Conservation (phyloP, 2,797 vertebrate species). For the Linurgus olivaceus region DNA sequence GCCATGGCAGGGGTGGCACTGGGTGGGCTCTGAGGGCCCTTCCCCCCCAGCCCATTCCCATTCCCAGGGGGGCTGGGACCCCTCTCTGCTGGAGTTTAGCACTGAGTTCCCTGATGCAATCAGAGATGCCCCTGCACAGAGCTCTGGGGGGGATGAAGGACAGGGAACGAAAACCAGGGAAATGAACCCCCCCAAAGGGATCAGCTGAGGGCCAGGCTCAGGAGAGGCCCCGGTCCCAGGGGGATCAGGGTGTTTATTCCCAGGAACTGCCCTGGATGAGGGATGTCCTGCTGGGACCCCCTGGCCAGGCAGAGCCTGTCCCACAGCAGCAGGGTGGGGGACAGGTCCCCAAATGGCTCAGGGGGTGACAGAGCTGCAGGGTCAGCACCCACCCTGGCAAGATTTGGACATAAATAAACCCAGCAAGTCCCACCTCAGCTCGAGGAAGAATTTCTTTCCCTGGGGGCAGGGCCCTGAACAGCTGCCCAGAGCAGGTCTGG, state of each 20-base stretch:
- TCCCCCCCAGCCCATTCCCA: neutral
- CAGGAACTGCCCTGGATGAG: neutral
- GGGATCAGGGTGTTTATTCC: neutral
- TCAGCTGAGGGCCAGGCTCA: neutral
- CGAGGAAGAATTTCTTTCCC: rapidly evolving
- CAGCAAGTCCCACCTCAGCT: neutral
- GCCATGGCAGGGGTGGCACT: neutral
- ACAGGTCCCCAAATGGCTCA: neutral
- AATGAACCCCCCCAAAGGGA: rapidly evolving
- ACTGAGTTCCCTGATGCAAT: neutral
- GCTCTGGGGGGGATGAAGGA: neutral
- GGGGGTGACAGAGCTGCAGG: neutral
- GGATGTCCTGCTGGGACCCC: neutral
- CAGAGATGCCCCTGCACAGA: neutral
- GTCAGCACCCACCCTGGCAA: neutral
- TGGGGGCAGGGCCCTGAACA: neutral
- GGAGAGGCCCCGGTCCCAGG: neutral
- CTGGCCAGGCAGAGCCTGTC: neutral
- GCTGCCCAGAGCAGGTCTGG: neutral
- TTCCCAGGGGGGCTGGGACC: too few species aligned
- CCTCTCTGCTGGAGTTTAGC: neutral
- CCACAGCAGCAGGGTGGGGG: neutral
- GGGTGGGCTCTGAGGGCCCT: neutral
- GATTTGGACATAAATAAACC: rapidly evolving
- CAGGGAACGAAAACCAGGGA: neutral